Percentiles rank a stretch among this genome's conserved stretches.
These are phyloP conservation scores for Pachliopta kotzebuea DNA, from an alignment of 2,888 invertebrate species.

Conservation along the genomic window DNA sequence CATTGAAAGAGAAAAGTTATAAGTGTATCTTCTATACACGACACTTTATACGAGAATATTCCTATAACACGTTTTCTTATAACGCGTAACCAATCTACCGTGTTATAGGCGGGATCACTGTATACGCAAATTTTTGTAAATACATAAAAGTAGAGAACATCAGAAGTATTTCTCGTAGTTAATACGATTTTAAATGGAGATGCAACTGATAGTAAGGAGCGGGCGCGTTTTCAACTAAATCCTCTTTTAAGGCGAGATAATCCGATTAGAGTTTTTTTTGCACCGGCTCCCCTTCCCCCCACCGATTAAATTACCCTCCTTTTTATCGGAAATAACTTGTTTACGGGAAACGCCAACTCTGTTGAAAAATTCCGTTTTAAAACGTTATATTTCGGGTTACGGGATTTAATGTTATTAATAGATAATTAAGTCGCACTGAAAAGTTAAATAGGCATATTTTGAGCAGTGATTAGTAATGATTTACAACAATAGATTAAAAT, in stretches of 20 bases:
- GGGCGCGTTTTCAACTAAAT: slow-evolving; percentile 27
- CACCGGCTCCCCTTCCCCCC: slow-evolving; percentile 33
- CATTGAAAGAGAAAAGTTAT: no score
- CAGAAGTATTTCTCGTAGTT: slow-evolving; percentile 18
- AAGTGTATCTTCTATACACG: no score
- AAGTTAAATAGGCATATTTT: no score
- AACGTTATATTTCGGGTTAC: neutral
- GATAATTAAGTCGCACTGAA: neutral
- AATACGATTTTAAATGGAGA: slow-evolving; percentile 29
- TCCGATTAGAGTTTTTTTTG: slow-evolving; percentile 34
- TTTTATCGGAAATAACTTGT: slow-evolving; percentile 31
- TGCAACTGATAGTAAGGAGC: slow-evolving; percentile 28
- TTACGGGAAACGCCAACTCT: slow-evolving; percentile 17
- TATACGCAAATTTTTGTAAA: neutral
- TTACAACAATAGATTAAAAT: neutral
- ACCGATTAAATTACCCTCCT: slow-evolving; percentile 34
- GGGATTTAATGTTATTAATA: neutral
- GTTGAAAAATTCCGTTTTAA: slow-evolving; percentile 9
- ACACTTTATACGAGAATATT: no score
- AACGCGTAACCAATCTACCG: no score
- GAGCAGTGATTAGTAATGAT: no score
- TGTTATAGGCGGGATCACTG: no score
- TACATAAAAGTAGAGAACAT: slow-evolving; percentile 1
- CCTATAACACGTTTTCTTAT: no score
- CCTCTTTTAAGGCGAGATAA: slow-evolving; percentile 36